A percentile compares a stretch with the other conserved stretches of the same genome.
These are phyloP conservation scores for Eretmocerus hayati DNA, from an alignment of 2,888 invertebrate genomes.

Conservation along the genomic window DNA sequence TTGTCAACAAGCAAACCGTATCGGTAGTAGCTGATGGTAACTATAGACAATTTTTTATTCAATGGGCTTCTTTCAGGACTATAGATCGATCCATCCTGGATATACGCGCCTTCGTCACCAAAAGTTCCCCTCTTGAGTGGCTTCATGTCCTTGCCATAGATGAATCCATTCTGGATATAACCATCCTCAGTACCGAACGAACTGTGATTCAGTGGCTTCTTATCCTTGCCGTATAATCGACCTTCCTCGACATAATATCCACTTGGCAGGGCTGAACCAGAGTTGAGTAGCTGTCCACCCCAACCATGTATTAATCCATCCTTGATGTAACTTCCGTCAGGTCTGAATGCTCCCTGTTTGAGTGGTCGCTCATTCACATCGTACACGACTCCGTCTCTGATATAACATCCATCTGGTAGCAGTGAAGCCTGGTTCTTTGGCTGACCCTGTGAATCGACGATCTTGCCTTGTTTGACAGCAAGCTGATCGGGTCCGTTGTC, in stretches of 20 bases:
- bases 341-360: conserved; percentile 39
- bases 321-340: conserved; percentile 39
- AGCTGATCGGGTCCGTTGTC: conserved; percentile 38
- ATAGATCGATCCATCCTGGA: conserved; percentile 37
- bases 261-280: conserved; percentile 35
- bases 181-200: conserved; percentile 38
- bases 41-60: conserved; percentile 32
- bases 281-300: conserved; percentile 40
- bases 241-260: conserved; percentile 38
- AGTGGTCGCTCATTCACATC: conserved; percentile 33
- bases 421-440: conserved; percentile 37
- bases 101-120: conserved; percentile 37
- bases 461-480: conserved; percentile 38
- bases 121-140: conserved; percentile 36
- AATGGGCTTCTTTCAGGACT: conserved; percentile 34
- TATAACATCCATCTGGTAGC: conserved; percentile 40
- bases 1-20: conserved; percentile 38
- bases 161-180: conserved; percentile 38
- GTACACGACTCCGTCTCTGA: conserved; percentile 38
- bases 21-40: conserved; percentile 34
- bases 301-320: conserved; percentile 40
- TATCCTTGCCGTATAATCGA: conserved; percentile 38
- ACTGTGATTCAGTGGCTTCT: conserved; percentile 37
- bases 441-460: conserved; percentile 35
- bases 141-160: conserved; percentile 37